A percentile compares a stretch with the other conserved stretches of the same genome.
Evolutionary conservation across 2,113 vertebrate species (phyloP).

Genomic region (Piaya cayana): DNA sequence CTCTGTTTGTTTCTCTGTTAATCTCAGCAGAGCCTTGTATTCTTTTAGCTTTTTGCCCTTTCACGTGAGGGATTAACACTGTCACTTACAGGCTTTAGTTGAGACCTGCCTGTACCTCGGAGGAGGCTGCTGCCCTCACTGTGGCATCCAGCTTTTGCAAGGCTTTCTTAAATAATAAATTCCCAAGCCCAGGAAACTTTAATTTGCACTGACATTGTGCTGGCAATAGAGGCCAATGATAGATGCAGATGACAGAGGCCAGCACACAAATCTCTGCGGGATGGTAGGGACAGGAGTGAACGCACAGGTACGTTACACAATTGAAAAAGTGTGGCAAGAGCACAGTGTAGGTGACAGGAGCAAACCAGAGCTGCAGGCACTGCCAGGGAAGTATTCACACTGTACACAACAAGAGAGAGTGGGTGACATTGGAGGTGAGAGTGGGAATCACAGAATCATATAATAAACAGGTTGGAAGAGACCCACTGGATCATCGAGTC

Average conservation of each 20-base stretch:
- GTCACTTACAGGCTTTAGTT: not conserved
- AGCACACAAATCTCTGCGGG: not conserved
- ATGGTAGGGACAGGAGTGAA: too few species aligned
- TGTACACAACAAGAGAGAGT: not conserved
- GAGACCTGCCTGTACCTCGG: not conserved
- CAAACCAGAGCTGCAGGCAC: not conserved
- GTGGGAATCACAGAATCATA: too few species aligned
- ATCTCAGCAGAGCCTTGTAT: slow-evolving; percentile 48
- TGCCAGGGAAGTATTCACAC: not conserved
- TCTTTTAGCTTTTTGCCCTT: slow-evolving; percentile 66
- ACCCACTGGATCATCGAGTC: too few species aligned
- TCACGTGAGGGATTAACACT: slow-evolving; percentile 24
- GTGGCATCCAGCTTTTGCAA: not conserved
- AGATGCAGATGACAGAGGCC: not conserved
- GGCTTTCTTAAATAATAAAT: not conserved
- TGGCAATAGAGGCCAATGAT: rapidly evolving
- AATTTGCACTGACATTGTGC: not conserved
- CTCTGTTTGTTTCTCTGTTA: slow-evolving; percentile 54
- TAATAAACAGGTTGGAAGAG: too few species aligned
- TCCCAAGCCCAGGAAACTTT: not conserved
- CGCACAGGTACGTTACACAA: rapidly evolving
- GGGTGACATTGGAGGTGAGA: not conserved
- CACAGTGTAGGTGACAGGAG: rapidly evolving
- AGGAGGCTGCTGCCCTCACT: not conserved
- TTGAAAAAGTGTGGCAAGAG: not conserved